A percentile compares a stretch with the other conserved stretches of the same genome.
phyloP scores from a whole-genome alignment of 2,797 vertebrate species.

The Mallotus villosus region DNA sequence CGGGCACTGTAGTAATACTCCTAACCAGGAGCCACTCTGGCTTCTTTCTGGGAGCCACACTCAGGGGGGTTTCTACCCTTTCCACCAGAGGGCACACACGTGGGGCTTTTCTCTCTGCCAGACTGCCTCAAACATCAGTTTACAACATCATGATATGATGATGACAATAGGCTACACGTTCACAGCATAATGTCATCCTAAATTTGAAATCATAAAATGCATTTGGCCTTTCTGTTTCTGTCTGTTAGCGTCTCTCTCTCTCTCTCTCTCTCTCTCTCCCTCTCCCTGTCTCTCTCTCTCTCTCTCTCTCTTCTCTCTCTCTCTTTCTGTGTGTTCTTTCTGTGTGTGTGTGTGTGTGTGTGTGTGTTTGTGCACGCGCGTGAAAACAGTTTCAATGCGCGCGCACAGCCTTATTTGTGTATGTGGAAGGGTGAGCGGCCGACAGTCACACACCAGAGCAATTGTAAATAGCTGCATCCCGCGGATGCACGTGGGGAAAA shows the following conservation, averaged over 20 bases:
- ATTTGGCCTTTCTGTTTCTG: neutral
- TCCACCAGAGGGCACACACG: neutral
- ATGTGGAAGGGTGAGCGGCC: neutral
- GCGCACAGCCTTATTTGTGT: neutral
- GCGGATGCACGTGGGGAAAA: conserved; percentile 58
- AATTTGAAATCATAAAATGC: neutral
- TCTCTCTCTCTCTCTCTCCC: neutral
- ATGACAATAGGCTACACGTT: too few relatives aligned
- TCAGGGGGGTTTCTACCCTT: neutral
- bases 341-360: neutral
- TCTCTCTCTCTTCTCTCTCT: neutral
- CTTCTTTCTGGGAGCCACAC: neutral
- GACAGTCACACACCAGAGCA: conserved; percentile 5
- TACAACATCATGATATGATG: neutral
- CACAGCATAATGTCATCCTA: neutral
- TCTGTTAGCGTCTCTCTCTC: neutral
- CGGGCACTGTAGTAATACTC: too few relatives aligned
- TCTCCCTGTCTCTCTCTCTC: neutral
- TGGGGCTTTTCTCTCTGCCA: neutral
- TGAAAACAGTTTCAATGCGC: neutral
- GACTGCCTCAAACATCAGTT: neutral
- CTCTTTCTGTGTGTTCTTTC: conserved; percentile 2
- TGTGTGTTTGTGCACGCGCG: neutral
- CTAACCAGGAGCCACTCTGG: neutral
- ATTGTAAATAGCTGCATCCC: conserved; percentile 51